Evolutionary conservation across 2,797 vertebrate species (phyloP).

Genomic region (Liasis olivaceus): DNA sequence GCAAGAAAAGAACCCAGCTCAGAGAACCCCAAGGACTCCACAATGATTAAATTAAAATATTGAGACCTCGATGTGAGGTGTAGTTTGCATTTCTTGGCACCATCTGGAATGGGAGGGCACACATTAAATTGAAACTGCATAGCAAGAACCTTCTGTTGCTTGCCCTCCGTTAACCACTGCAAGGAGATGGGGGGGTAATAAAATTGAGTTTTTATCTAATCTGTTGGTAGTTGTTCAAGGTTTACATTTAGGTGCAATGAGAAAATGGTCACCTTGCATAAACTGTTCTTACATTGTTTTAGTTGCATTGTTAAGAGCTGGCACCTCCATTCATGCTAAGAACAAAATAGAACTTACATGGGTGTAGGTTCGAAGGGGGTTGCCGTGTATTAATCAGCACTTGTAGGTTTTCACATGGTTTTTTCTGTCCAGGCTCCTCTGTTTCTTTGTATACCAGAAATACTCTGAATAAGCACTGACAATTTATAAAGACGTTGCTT

Average conservation of each 20-base stretch:
- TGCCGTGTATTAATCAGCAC: background rate
- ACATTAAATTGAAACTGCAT: slow-evolving; percentile 27
- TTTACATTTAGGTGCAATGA: slow-evolving; percentile 16
- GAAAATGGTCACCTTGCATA: background rate
- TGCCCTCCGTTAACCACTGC: background rate
- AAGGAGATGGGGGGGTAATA: background rate
- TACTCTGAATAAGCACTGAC: slow-evolving; percentile 29
- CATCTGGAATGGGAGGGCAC: slow-evolving; percentile 23
- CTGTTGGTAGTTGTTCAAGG: slow-evolving; percentile 5
- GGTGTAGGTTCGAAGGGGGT: background rate
- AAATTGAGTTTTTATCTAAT: slow-evolving; percentile 3
- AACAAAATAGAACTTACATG: background rate
- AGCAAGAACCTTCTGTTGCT: slow-evolving; percentile 51
- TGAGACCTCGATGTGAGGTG: slow-evolving; percentile 42
- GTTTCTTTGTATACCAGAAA: slow-evolving; percentile 6
- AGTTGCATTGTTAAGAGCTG: background rate
- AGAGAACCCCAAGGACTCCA: no score
- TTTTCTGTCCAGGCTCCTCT: slow-evolving; percentile 5
- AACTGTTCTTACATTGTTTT: background rate
- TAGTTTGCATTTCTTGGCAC: slow-evolving; percentile 46
- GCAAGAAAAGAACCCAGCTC: no score
- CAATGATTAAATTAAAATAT: slow-evolving; percentile 3
- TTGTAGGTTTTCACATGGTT: background rate
- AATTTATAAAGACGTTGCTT: slow-evolving; percentile 55
- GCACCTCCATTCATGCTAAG: background rate